Percentiles rank a stretch among this genome's conserved stretches.
phyloP scores from a whole-genome alignment of 1,140 invertebrate species.

The Piezodorus guildinii region DNA sequence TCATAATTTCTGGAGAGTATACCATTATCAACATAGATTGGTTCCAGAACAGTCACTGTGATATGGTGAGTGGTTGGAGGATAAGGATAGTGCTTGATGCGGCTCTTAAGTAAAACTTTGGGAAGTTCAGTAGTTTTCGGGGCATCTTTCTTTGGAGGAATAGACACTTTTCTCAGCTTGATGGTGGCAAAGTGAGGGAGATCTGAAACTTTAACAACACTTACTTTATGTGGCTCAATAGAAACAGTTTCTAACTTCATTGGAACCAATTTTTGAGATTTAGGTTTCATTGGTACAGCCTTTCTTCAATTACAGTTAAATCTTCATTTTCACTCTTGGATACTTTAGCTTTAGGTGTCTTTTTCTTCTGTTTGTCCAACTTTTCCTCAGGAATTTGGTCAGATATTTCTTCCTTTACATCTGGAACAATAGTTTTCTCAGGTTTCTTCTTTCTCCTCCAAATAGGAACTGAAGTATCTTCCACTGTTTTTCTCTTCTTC shows the following conservation, averaged over 20 bases:
- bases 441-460: no score
- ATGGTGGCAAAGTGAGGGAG: constrained; percentile 46
- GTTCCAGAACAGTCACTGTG: constrained; percentile 30
- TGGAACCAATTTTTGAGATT: background rate
- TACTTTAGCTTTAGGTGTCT: background rate
- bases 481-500: background rate
- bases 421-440: no score
- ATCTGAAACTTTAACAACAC: constrained; percentile 35
- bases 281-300: background rate
- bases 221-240: constrained; percentile 37
- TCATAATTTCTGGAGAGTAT: constrained; percentile 54
- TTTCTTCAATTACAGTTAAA: constrained; percentile 24
- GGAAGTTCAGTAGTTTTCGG: constrained; percentile 37
- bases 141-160: constrained; percentile 38
- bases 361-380: constrained; percentile 7
- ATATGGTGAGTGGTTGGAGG: constrained; percentile 34
- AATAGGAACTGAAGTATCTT: no score
- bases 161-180: constrained; percentile 48
- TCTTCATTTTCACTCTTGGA: constrained; percentile 26
- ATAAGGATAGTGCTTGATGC: constrained; percentile 40
- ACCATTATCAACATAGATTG: constrained; percentile 42
- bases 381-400: background rate
- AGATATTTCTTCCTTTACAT: no score
- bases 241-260: constrained; percentile 33
- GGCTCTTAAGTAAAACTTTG: constrained; percentile 52